These are phyloP conservation scores for Dasyornis broadbenti DNA, from an alignment of 2,113 vertebrate species.

Conservation along the genomic window DNA sequence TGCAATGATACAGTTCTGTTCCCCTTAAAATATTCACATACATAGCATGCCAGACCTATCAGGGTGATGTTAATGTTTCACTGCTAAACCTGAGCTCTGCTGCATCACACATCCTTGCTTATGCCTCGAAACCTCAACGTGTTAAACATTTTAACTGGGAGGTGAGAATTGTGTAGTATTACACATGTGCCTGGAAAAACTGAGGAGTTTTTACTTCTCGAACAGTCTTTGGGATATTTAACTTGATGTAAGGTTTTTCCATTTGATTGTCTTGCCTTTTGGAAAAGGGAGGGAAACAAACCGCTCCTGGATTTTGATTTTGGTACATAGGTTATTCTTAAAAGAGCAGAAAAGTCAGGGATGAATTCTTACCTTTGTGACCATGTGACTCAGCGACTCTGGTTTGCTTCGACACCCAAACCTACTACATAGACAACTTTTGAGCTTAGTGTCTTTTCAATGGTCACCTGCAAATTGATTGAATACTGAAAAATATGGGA, in stretches of 20 bases:
- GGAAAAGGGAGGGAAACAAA: background rate
- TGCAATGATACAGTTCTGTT: conserved; percentile 23
- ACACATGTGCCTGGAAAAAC: background rate
- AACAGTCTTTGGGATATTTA: background rate
- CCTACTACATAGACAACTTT: background rate
- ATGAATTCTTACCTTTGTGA: background rate
- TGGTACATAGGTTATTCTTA: background rate
- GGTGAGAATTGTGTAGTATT: background rate
- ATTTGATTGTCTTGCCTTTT: background rate
- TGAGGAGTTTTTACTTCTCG: background rate
- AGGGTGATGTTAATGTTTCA: background rate
- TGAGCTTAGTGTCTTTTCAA: background rate
- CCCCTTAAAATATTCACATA: conserved; percentile 37
- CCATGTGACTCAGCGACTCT: background rate
- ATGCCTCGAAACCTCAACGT: rapidly evolving
- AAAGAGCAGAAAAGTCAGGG: background rate
- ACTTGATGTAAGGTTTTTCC: background rate
- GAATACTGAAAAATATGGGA: background rate
- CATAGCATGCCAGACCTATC: background rate
- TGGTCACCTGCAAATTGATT: background rate
- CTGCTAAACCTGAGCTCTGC: background rate
- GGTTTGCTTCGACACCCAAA: background rate
- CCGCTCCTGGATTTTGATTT: background rate
- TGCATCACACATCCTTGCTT: background rate
- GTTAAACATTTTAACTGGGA: background rate